Percentiles rank a stretch among this genome's conserved stretches.
phyloP scores from a whole-genome alignment of 2,113 vertebrate species.

The Calidris pugnax region DNA sequence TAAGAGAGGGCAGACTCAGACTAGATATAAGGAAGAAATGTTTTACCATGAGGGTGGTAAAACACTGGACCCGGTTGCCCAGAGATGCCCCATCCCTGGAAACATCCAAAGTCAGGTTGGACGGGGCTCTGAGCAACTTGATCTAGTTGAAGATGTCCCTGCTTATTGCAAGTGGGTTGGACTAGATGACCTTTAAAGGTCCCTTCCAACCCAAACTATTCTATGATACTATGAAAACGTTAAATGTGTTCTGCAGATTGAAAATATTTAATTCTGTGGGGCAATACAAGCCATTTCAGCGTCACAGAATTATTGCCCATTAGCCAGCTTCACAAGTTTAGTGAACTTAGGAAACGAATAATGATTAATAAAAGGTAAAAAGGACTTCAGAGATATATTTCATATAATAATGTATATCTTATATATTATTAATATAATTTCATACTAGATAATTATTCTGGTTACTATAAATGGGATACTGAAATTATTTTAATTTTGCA shows the following conservation, averaged over 20 bases:
- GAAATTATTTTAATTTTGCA: not conserved
- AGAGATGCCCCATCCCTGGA: not conserved
- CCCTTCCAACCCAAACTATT: not conserved
- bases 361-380: not conserved
- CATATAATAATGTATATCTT: too few species aligned
- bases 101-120: not conserved
- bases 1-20: not conserved
- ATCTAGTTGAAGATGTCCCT: not conserved
- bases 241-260: not conserved
- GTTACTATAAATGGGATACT: not conserved
- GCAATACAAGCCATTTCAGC: not conserved
- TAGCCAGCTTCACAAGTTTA: not conserved
- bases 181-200: not conserved
- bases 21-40: not conserved
- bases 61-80: not conserved
- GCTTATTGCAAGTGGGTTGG: not conserved
- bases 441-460: not conserved
- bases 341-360: not conserved
- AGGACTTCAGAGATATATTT: not conserved
- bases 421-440: not conserved
- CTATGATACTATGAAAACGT: not conserved
- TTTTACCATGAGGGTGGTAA: not conserved
- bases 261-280: not conserved
- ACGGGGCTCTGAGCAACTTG: not conserved
- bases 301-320: not conserved